Conservation (phyloP, 2,113 vertebrate genomes). For the Ctenomys sociabilis region DNA sequence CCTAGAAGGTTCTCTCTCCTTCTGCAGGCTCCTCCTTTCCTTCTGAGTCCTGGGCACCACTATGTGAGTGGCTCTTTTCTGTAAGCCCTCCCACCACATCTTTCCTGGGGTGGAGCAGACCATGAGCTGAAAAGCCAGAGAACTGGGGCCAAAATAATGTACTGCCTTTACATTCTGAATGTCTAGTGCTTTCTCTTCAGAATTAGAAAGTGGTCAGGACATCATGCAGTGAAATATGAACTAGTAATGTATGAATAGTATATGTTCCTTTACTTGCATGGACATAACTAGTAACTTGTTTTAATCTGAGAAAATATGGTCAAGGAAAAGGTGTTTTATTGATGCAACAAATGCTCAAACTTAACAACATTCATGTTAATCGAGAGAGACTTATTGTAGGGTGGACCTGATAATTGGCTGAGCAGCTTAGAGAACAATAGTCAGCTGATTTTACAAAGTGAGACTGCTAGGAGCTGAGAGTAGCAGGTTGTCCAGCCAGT, state of each 20-base stretch:
- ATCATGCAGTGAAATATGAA: neutral
- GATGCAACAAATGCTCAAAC: neutral
- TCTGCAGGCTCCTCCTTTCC: neutral
- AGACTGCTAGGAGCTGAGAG: neutral
- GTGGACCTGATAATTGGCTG: neutral
- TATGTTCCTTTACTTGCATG: neutral
- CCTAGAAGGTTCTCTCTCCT: neutral
- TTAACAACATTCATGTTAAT: neutral
- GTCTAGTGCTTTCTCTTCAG: neutral
- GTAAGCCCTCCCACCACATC: neutral
- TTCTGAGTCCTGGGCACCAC: neutral
- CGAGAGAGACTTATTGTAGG: neutral
- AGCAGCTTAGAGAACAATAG: neutral
- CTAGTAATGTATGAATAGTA: neutral
- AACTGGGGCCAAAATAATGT: neutral
- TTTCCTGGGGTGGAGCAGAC: neutral
- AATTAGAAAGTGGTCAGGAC: neutral
- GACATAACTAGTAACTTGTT: neutral
- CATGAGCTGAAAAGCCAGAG: neutral
- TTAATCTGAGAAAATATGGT: neutral
- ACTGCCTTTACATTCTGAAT: neutral
- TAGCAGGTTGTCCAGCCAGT: accelerated
- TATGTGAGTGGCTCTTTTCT: neutral
- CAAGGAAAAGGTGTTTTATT: neutral
- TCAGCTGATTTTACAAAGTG: neutral